Evolutionary conservation across 2,113 vertebrate genomes (phyloP).

Genomic region (Plecturocebus donacophilus): DNA sequence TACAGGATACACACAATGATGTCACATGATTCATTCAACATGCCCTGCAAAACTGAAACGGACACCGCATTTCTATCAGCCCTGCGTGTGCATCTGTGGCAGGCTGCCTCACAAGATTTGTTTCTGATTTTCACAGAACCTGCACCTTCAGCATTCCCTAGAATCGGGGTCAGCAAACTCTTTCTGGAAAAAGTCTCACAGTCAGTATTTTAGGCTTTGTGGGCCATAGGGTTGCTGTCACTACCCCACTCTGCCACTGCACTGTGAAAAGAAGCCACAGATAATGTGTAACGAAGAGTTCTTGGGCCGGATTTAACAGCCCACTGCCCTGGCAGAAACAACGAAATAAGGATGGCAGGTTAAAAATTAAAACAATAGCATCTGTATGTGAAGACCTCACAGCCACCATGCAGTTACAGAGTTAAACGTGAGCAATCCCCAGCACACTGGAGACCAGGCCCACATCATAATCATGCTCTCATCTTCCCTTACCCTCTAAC

Average conservation of each 20-base stretch:
- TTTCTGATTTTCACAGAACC: background rate
- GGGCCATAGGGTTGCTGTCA: background rate
- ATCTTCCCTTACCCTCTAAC: background rate
- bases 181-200: background rate
- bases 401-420: background rate
- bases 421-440: background rate
- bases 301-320: background rate
- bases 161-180: background rate
- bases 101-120: background rate
- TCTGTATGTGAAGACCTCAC: background rate
- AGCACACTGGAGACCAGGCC: background rate
- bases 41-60: background rate
- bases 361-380: background rate
- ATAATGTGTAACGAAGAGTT: background rate
- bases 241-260: background rate
- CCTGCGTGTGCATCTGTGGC: background rate
- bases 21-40: background rate
- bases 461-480: background rate
- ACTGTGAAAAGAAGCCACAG: background rate
- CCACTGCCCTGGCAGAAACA: background rate
- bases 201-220: background rate
- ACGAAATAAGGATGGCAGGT: background rate
- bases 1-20: background rate
- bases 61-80: background rate
- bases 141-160: background rate